Evolutionary conservation across 2,797 vertebrate genomes (phyloP), one percentile per base, ranked within the genome.

Genomic region (Macrochelys suwanniensis): DNA sequence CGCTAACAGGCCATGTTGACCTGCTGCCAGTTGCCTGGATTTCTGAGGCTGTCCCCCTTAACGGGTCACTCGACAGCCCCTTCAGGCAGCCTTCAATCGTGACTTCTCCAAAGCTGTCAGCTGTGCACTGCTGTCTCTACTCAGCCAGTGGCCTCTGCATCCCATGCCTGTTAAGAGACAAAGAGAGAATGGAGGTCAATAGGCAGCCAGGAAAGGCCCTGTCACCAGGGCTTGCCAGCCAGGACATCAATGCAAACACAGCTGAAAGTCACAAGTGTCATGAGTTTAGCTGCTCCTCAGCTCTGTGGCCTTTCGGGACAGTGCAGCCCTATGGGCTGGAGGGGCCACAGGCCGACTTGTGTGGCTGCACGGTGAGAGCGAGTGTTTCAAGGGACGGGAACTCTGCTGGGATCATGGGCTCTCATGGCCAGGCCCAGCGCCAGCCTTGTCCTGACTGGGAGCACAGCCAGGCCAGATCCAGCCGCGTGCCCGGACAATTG

Each of bases 111-210:
- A 76, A 76, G 74, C 50, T 57, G 23, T 79, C 84, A 68, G 85
- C n/a, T n/a, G 59, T 31, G 51, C 6, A 33, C 21, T 49, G 71
- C 49, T 65, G 56, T 45, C 42, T 25, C 15, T 4, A 17, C 26
- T 53, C 37, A 9, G 51, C n/a, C 4, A 84, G n/a, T 6, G 28
- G 8, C 53, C 37, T 25, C 50, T 82, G 74, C 12, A 16, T 56
- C 49, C 37, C 54, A 49, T 19, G 16, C 87, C 93, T 94, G 61
- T n/a, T n/a, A 84, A 87, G 61, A 92, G 82, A 81, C 45, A 84
- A 28, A 92, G n/a, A 89, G 77, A 87, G 16, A 86, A 37, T 5
- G 47, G 59, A 26, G n/a, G 42, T 82, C 61, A 89, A 45, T 19
- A 61, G 53, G n/a, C 21, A 33, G 53, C 31, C 33, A 76, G 82